Evolutionary conservation across 2,113 vertebrate species (phyloP).

Genomic region (Piliocolobus tephrosceles): DNA sequence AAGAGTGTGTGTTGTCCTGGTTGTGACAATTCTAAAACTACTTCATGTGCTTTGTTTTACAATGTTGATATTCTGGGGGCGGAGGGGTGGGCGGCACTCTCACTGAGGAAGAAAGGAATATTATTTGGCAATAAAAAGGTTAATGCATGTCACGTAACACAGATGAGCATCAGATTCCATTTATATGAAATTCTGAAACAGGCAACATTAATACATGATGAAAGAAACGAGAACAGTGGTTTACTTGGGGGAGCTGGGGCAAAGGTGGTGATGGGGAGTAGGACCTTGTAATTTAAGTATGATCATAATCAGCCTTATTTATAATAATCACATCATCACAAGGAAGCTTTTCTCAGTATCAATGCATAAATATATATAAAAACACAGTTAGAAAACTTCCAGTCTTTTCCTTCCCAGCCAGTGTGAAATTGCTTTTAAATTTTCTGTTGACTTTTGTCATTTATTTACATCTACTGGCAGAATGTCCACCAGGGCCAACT

Average conservation of each 20-base stretch:
- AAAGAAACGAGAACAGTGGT: not conserved
- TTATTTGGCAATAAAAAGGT: not conserved
- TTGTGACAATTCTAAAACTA: not conserved
- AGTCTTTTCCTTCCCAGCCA: not conserved
- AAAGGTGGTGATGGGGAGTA: fast-evolving
- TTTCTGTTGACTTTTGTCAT: not conserved
- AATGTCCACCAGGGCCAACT: not conserved
- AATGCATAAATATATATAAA: not conserved
- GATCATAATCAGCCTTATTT: not conserved
- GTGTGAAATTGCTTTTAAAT: not conserved
- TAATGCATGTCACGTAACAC: not conserved
- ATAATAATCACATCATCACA: not conserved
- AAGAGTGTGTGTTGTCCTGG: not conserved
- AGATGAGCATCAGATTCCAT: not conserved
- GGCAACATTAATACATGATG: not conserved
- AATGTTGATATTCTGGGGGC: not conserved
- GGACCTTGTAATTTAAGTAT: not conserved
- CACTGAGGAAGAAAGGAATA: not conserved
- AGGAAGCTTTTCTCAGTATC: not conserved
- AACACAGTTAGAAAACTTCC: not conserved
- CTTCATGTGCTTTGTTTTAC: not conserved
- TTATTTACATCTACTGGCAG: not conserved
- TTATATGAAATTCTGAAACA: not conserved
- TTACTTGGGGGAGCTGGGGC: not conserved
- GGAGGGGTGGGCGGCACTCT: not conserved